These are phyloP conservation scores for Gryon sp. DNA, from an alignment of 1,140 invertebrate species.

Conservation along the genomic window DNA sequence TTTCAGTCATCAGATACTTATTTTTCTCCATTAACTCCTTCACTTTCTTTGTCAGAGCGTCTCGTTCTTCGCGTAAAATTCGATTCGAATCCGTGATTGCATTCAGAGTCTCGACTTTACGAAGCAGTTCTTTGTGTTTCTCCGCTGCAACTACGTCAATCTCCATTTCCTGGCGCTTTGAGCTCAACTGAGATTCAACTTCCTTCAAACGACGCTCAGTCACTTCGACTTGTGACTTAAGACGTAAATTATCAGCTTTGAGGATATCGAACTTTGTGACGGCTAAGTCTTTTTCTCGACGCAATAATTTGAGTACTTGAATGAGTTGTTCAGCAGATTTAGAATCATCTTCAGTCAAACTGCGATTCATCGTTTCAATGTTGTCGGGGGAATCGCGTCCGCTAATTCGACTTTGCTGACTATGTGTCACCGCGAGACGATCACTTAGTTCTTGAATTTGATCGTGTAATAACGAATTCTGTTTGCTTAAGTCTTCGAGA, in stretches of 20 bases:
- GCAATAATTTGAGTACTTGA: slow-evolving; percentile 92
- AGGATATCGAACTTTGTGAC: slow-evolving; percentile 91
- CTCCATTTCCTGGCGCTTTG: slow-evolving; percentile 86
- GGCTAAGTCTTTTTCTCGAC: slow-evolving; percentile 93
- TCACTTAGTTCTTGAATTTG: slow-evolving; percentile 85
- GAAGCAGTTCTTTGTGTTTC: slow-evolving; percentile 92
- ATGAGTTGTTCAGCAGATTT: slow-evolving; percentile 90
- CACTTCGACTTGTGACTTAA: slow-evolving; percentile 86
- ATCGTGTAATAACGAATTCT: slow-evolving; percentile 41
- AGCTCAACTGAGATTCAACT: slow-evolving; percentile 82
- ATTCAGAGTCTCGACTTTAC: slow-evolving; percentile 94
- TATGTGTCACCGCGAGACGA: slow-evolving; percentile 85
- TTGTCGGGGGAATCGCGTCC: slow-evolving; percentile 77
- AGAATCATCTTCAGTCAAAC: slow-evolving; percentile 83
- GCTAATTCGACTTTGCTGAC: slow-evolving; percentile 76
- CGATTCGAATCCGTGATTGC: slow-evolving; percentile 95
- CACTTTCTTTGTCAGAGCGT: slow-evolving; percentile 85
- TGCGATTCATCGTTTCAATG: slow-evolving; percentile 81
- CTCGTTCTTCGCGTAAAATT: slow-evolving; percentile 91
- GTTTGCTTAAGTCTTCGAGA: slow-evolving; percentile 35
- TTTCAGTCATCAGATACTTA: slow-evolving; percentile 85
- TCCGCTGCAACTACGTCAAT: slow-evolving; percentile 84
- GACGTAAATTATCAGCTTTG: slow-evolving; percentile 87
- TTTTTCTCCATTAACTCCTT: slow-evolving; percentile 82
- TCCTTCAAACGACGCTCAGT: slow-evolving; percentile 89